phyloP scores from a whole-genome alignment of 2,888 invertebrate genomes.

The Drosophila mayaguana region DNA sequence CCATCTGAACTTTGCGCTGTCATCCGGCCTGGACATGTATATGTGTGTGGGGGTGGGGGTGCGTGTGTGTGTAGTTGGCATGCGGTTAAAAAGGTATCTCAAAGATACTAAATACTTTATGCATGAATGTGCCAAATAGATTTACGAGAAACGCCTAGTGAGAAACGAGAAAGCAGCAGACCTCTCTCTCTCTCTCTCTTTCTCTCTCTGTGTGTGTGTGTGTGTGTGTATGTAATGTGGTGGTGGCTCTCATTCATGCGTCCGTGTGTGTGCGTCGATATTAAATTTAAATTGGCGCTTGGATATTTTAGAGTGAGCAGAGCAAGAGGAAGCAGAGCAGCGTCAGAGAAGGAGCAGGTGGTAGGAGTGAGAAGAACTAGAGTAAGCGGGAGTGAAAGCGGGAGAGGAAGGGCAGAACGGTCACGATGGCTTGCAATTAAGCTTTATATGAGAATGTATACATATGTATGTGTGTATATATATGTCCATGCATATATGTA shows the following conservation, averaged over 20 bases:
- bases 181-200: constrained; percentile 9
- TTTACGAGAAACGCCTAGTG: constrained; percentile 72
- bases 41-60: constrained; percentile 10
- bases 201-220: constrained; percentile 15
- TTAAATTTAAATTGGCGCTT: constrained; percentile 81
- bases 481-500: not conserved
- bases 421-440: constrained; percentile 76
- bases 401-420: constrained; percentile 44
- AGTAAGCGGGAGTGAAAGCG: not conserved
- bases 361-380: not conserved
- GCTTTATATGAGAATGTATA: constrained; percentile 47
- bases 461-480: not conserved
- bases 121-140: constrained; percentile 83
- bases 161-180: constrained; percentile 40
- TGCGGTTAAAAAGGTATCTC: constrained; percentile 82
- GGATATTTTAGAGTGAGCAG: constrained; percentile 70
- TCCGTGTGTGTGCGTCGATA: constrained; percentile 70
- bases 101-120: constrained; percentile 82
- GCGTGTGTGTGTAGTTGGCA: constrained; percentile 69
- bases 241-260: constrained; percentile 55
- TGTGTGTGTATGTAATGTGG: constrained; percentile 49
- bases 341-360: not conserved
- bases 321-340: constrained; percentile 8
- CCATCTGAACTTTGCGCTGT: constrained; percentile 69
- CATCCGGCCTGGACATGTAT: constrained; percentile 37